Conservation (phyloP, 2,797 vertebrate species). For the Pantherophis alleghaniensis region DNA sequence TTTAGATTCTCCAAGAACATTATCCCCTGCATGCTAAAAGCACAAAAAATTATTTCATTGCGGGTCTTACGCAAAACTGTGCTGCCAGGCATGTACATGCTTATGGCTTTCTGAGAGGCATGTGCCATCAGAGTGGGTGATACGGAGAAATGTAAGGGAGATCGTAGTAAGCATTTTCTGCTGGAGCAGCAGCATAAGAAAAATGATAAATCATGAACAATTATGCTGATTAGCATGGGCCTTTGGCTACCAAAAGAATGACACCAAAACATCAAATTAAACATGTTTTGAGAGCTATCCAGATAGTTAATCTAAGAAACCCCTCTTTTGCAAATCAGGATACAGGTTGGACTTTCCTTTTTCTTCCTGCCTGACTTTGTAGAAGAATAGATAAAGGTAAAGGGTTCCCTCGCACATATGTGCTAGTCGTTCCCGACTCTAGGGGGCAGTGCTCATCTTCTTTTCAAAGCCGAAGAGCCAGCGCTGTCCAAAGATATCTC, state of each 20-base stretch:
- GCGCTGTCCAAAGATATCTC: too few relatives aligned
- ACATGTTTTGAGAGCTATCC: not conserved
- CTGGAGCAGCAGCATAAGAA: constrained; percentile 29
- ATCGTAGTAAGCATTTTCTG: not conserved
- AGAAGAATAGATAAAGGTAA: not conserved
- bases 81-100: not conserved
- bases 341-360: rapidly evolving
- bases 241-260: constrained; percentile 13
- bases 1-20: not conserved
- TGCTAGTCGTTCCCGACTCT: too few relatives aligned
- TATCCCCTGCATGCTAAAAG: not conserved
- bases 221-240: not conserved
- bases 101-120: not conserved
- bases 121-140: not conserved
- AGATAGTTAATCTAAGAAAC: not conserved
- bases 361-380: not conserved
- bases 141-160: not conserved
- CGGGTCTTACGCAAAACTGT: not conserved
- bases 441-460: too few relatives aligned
- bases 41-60: not conserved
- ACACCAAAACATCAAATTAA: not conserved
- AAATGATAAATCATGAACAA: constrained; percentile 9
- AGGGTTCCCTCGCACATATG: too few relatives aligned
- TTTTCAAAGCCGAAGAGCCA: too few relatives aligned
- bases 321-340: not conserved